Base-by-base conservation (phyloP, 2,113 vertebrate genomes). In the Albula goreensis region DNA sequence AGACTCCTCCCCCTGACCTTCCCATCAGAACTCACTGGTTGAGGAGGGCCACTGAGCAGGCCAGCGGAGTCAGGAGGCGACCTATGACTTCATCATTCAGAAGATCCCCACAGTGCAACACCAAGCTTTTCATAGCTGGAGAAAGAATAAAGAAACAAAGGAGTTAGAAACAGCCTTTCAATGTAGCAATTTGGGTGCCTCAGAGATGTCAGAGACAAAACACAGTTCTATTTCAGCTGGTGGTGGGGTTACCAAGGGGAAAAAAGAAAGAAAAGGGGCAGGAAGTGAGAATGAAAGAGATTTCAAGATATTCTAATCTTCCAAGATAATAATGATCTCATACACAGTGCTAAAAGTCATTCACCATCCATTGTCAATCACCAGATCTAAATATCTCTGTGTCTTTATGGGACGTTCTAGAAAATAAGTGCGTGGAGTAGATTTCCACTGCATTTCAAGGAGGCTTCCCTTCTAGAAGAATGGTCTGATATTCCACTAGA, bases 51-150 rank as follows among this genome's bases (percentile, higher is more conserved):
- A 98, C 93, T 66, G 98, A 96, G 86, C 96, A 96, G 87, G 95
- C 92, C 85, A 99, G 87, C 10, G 97, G 96, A 74, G 96, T 96
- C 89, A 97, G 94, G 57, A 99, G 93, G n/a, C 90, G 94, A 83
- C 94, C 91, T 91, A 97, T 93, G 87, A 97, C 93, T 92, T 98
- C 97, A 87, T 97, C 96, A 0, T 95, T 97, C 87, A 98, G 94
- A 9, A 98, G 96, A 88, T 96, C 97, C 80, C 93, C 92, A 90
- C 97, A 99, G 93, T 96, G 91, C 12, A 94, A 94, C 90, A 97
- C 92, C 90, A 99, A 96, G 90, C 95, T 97, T 93, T 94, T 98
- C 90, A 99, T 90, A 78, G 96, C 98, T 99, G 91, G 50, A 90
- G 91, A 81, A 87, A 8, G 25, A 92, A 94, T 85, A 48, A 5